Conservation (phyloP, 2,113 vertebrate species). For the Rhea americana region DNA sequence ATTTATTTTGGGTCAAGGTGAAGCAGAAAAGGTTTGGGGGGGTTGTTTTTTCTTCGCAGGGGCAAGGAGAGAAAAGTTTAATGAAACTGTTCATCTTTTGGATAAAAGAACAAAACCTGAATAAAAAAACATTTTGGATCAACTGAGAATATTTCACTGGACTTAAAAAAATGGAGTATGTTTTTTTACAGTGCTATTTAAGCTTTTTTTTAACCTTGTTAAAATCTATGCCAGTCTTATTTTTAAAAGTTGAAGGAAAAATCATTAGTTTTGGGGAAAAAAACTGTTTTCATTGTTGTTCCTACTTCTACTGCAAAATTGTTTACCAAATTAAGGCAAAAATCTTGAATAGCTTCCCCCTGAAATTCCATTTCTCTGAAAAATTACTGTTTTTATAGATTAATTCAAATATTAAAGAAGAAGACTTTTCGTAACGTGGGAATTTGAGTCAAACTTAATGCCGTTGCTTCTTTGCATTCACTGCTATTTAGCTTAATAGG, state of each 20-base stretch:
- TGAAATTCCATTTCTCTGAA: background rate
- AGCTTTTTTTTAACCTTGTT: background rate
- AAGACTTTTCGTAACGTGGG: background rate
- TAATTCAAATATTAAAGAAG: background rate
- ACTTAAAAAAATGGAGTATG: background rate
- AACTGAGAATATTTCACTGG: background rate
- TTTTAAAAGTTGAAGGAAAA: conserved; percentile 22
- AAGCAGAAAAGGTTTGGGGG: background rate
- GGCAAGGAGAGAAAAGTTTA: background rate
- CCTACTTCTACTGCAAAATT: background rate
- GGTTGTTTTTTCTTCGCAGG: background rate
- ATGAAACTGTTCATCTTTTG: background rate
- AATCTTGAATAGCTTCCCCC: background rate
- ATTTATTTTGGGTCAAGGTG: background rate
- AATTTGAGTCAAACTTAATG: background rate
- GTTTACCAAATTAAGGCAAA: background rate
- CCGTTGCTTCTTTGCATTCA: background rate
- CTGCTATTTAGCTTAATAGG: background rate
- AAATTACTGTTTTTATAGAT: background rate
- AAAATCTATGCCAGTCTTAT: background rate
- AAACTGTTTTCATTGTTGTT: background rate
- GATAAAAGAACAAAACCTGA: background rate
- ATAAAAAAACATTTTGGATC: background rate
- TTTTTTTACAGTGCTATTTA: background rate
- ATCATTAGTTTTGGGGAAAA: background rate